Conservation (phyloP, 2,113 vertebrate species). For the Eidolon helvum region DNA sequence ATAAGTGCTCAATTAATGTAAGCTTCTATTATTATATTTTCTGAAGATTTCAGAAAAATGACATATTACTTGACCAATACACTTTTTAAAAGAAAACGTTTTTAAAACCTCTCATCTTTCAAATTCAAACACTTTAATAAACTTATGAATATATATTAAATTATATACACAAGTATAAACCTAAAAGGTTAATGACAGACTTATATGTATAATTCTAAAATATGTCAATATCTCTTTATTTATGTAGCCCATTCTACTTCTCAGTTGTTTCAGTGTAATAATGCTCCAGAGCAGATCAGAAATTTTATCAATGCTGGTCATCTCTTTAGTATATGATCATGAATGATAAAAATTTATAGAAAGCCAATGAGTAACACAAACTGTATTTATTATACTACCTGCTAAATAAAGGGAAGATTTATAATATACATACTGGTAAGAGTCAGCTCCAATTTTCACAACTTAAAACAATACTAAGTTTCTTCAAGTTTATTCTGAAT, state of each 20-base stretch:
- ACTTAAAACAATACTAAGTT: neutral
- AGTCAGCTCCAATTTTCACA: neutral
- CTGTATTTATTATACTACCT: neutral
- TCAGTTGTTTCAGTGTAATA: conserved; percentile 11
- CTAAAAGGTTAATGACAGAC: neutral
- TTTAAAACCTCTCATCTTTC: neutral
- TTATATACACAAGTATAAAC: neutral
- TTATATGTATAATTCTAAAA: neutral
- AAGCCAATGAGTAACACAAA: neutral
- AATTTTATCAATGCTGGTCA: neutral
- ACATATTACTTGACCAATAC: neutral
- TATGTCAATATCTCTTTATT: neutral
- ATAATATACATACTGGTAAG: neutral
- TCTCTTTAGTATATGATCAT: neutral
- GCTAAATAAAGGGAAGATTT: neutral
- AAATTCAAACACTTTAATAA: neutral
- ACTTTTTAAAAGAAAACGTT: neutral
- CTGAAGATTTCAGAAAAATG: neutral
- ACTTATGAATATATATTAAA: neutral
- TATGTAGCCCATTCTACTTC: neutral
- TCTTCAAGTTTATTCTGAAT: conserved; percentile 21
- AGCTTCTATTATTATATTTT: neutral
- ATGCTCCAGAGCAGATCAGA: neutral
- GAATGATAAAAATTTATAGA: neutral
- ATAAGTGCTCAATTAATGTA: neutral